Evolutionary conservation across 1,140 invertebrate genomes (phyloP), one percentile per base, ranked within the genome.

Genomic region (Grapholita molesta): DNA sequence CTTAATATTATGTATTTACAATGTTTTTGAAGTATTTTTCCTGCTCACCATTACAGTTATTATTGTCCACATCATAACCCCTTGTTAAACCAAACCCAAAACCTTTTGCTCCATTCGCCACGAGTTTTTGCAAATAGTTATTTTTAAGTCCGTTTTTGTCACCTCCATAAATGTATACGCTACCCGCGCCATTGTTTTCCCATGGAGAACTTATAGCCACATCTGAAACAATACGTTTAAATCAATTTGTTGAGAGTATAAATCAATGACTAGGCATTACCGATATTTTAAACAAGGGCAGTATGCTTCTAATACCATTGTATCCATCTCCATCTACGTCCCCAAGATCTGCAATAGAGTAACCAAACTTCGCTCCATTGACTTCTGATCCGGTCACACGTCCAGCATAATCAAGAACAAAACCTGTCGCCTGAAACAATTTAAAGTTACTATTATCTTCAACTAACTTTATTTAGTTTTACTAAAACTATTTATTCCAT

Each of bases 151-250:
- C 95, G 11, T 93, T 83, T 23, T 83, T 83, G 30, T 93, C 80
- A 1, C 95, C 95, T 72, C 92, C 92, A 70, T 94, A 96, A 69
- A 96, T 93, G 69, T 95, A 95, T 11, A 96, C 93, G 0, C 93
- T 93, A 6, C 95, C 95, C 38, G 28, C 75, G 2, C 93, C 93
- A 52, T 92, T 83, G 32, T 94, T 86, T 72, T 95, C 95, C 83
- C 94, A 96, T 0, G 95, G 95, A 8, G 95, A 94, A 24, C 94
- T 94, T 15, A 96, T 92, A 6, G 94, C 95, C 33, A 96, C 81
- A 80, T 96, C 95, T 93, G 70, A 2, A 30, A 30, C n/a, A 30
- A 30, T 30, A 35, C 33, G 9, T 5, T 35, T 35, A 6, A 35
- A 35, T 35, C 9, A 11, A 8, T 35, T 35, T 8, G 7, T 30